phyloP scores from a whole-genome alignment of 92 coral and sea anemone genomes.

The Montipora capitata region DNA sequence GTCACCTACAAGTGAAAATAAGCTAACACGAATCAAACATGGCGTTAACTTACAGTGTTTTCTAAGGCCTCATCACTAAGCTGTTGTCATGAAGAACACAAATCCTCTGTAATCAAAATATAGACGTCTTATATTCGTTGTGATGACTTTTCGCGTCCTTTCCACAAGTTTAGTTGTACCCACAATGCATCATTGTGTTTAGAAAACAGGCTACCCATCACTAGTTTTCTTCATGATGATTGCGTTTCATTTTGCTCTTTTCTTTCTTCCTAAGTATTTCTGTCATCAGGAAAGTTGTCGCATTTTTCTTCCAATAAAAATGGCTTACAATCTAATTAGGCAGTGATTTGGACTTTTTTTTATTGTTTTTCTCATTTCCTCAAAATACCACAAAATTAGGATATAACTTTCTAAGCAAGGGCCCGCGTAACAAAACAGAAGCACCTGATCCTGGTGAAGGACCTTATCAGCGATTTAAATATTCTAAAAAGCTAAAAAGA shows the following conservation, averaged over 20 bases:
- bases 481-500: too few relatives aligned
- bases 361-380: too few relatives aligned
- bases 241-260: background rate
- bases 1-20: background rate
- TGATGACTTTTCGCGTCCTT: conserved; percentile 68
- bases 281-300: background rate
- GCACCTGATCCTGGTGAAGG: too few relatives aligned
- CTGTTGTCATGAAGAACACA: background rate
- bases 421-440: too few relatives aligned
- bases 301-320: too few relatives aligned
- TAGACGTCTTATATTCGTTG: conserved; percentile 49
- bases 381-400: too few relatives aligned
- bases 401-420: too few relatives aligned
- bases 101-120: background rate
- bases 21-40: background rate
- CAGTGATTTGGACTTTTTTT: too few relatives aligned
- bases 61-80: conserved; percentile 20
- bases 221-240: background rate
- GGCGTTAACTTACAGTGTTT: conserved; percentile 1
- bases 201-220: background rate
- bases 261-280: too few relatives aligned
- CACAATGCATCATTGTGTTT: conserved; percentile 52
- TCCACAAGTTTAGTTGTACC: background rate
- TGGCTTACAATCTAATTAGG: too few relatives aligned
- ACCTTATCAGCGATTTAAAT: too few relatives aligned